Conservation (phyloP, 2,888 invertebrate species). For the Crioceris asparagi region DNA sequence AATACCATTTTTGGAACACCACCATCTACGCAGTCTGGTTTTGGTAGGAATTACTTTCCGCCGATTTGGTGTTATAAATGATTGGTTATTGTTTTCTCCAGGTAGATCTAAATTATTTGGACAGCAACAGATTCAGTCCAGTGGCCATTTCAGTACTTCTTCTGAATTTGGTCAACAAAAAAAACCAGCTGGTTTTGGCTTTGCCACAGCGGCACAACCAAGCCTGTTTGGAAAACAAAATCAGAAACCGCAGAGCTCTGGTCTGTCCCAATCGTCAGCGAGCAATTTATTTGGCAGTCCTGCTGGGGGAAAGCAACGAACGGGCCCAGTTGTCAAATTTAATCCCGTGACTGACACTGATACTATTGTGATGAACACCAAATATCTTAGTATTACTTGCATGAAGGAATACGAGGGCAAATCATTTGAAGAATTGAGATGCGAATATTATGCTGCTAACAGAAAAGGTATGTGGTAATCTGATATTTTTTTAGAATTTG, state of each 20-base stretch:
- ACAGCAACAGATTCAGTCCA: constrained; percentile 42
- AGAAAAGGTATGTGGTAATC: constrained; percentile 84
- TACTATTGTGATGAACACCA: constrained; percentile 84
- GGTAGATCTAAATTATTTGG: too few relatives aligned
- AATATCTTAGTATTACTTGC: constrained; percentile 93
- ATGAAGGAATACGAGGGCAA: constrained; percentile 98
- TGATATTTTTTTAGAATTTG: too few relatives aligned
- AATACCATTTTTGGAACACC: constrained; percentile 56
- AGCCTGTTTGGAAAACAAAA: constrained; percentile 45
- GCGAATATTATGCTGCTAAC: constrained; percentile 87
- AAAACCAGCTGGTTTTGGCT: constrained; percentile 48
- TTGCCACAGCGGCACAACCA: constrained; percentile 29
- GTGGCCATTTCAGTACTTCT: constrained; percentile 53
- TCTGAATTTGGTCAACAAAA: constrained; percentile 44
- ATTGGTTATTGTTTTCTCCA: too few relatives aligned
- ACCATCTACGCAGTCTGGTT: too few relatives aligned
- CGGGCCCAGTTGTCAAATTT: constrained; percentile 82
- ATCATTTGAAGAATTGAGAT: constrained; percentile 85
- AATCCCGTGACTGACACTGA: constrained; percentile 80
- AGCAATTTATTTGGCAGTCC: constrained; percentile 40
- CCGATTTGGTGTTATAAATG: too few relatives aligned
- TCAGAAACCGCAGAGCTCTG: too few relatives aligned
- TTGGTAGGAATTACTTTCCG: too few relatives aligned
- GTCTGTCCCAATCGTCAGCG: constrained; percentile 28
- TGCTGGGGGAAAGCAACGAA: constrained; percentile 23